Conservation (phyloP, 2,888 invertebrate genomes). For the Lasioglossum morio region DNA sequence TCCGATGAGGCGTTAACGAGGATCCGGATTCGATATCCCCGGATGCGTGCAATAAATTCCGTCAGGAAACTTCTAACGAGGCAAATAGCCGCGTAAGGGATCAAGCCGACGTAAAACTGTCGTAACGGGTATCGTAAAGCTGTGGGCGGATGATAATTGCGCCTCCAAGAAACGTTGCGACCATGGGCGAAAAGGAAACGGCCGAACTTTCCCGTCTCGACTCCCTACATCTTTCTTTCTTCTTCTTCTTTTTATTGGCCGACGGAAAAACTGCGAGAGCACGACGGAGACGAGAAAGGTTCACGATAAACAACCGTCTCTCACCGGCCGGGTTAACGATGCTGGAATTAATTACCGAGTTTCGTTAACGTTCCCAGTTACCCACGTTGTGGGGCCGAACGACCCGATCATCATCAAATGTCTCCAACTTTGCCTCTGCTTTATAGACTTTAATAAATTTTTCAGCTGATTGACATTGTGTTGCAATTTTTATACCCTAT, state of each 20-base stretch:
- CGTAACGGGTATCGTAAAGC: conserved; percentile 32
- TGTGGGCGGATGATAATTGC: conserved; percentile 36
- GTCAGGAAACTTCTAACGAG: conserved; percentile 25
- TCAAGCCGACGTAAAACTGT: conserved; percentile 33
- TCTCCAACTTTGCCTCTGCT: not conserved
- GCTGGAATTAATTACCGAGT: conserved; percentile 25
- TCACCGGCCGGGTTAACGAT: not conserved
- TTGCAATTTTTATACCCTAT: not conserved
- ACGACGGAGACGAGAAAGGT: not conserved
- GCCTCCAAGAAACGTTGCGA: not conserved
- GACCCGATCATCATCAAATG: not conserved
- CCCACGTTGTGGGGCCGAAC: not conserved
- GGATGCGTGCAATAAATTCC: conserved; percentile 29
- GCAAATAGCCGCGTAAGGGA: conserved; percentile 25
- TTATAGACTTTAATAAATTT: not conserved
- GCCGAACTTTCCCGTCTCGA: not conserved
- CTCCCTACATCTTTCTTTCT: not conserved
- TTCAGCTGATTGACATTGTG: not conserved
- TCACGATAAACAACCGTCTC: not conserved
- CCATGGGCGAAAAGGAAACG: not conserved
- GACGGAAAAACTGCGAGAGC: not conserved
- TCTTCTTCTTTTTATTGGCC: not conserved
- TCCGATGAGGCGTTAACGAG: conserved; percentile 35
- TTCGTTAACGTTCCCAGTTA: not conserved
- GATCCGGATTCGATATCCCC: conserved; percentile 26